phyloP scores from a whole-genome alignment of 2,888 invertebrate species.

The Pyralis farinalis region DNA sequence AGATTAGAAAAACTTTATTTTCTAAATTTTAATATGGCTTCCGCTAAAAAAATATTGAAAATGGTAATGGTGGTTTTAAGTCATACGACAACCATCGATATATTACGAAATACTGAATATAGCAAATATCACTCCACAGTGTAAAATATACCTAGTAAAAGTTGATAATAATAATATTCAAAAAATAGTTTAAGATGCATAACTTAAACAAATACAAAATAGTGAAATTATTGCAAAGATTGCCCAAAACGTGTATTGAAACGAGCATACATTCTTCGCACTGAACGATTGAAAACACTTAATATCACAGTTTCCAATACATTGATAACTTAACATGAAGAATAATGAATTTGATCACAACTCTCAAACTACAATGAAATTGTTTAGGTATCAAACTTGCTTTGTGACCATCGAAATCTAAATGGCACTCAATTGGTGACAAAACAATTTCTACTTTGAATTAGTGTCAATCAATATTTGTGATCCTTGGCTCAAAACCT shows the following conservation, averaged over 20 bases:
- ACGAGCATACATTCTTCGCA: constrained; percentile 47
- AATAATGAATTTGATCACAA: constrained; percentile 30
- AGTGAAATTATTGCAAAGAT: constrained; percentile 53
- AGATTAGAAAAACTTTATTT: constrained; percentile 70
- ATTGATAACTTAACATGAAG: constrained; percentile 42
- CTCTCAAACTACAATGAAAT: constrained; percentile 44
- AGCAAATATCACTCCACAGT: constrained; percentile 25
- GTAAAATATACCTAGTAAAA: constrained; percentile 14
- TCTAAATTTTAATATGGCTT: constrained; percentile 79
- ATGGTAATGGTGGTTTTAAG: constrained; percentile 43
- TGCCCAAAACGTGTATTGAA: constrained; percentile 40
- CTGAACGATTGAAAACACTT: constrained; percentile 70
- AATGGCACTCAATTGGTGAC: constrained; percentile 75
- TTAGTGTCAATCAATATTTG: constrained; percentile 31
- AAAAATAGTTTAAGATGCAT: constrained; percentile 36
- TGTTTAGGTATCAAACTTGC: constrained; percentile 44
- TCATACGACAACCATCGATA: constrained; percentile 9
- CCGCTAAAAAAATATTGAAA: constrained; percentile 56
- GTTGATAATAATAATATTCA: constrained; percentile 14
- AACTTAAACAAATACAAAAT: constrained; percentile 47
- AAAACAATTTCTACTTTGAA: constrained; percentile 60
- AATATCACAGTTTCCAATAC: constrained; percentile 80
- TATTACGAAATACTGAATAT: constrained; percentile 30
- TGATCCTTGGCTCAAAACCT: constrained; percentile 43
- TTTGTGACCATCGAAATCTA: constrained; percentile 74